Evolutionary conservation across 1,140 invertebrate species (phyloP), one percentile per base, ranked within the genome.

Genomic region (Zaprionus gabonicus): DNA sequence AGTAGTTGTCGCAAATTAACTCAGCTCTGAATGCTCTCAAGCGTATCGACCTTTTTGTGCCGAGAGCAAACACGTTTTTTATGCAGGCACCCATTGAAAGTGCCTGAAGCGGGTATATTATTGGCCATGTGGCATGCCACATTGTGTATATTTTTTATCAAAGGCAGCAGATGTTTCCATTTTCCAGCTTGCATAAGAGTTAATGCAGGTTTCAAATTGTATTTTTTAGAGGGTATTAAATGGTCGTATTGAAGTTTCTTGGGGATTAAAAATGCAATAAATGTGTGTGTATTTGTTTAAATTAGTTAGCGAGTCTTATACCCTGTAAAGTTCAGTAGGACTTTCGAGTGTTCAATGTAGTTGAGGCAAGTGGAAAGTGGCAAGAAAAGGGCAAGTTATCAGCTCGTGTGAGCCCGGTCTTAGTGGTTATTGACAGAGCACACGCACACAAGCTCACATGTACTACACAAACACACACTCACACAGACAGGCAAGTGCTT

Each of bases 401-500:
- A 72, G 62, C 56, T 62, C 56, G 56, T 38, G n/a, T 25, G 51
- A 66, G 38, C 41, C 51, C 28, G 28, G 41, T 53, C 57, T 51
- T 70, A 87, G 76, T 76, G 60, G 71, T 56, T 80, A 80, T 83
- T 80, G 84, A 70, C 80, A 69, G 62, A 59, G 64, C 62, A 65
- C 28, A 53, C 12, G 58, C 34, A 59, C 27, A 57, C 62, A 56
- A 13, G 12, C 6, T 17, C 28, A 34, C 20, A 12, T 63, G 59
- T 17, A 27, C 41, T 17, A 27, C 41, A 60, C n/a, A 34, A 58
- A 75, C 34, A 55, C 60, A 41, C 41, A 9, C 6, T 2, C 55
- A 36, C 27, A 56, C 27, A 17, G 4, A 28, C n/a, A 51, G n/a
- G 31, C 20, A 7, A 38, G 17, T 38, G 59, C 58, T 56, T 65